Evolutionary conservation across 2,888 invertebrate species (phyloP).

Genomic region (Osmoderma eremita): DNA sequence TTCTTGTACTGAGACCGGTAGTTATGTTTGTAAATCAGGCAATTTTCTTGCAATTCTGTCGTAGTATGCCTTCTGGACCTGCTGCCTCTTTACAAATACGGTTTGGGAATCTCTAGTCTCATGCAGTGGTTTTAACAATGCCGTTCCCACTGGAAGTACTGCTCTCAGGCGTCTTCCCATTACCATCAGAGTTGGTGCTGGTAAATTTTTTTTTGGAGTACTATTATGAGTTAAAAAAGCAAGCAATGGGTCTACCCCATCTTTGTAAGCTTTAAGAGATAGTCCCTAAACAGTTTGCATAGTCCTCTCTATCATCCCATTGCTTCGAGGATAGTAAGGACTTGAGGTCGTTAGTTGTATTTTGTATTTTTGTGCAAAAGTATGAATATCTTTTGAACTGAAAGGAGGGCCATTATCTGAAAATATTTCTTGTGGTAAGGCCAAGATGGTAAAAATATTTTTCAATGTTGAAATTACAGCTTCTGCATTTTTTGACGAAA

Average conservation of each 20-base stretch:
- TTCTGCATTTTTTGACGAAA: slow-evolving; percentile 21
- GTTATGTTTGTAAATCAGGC: too few relatives aligned
- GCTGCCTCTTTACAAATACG: too few relatives aligned
- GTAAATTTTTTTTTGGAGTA: slow-evolving; percentile 49
- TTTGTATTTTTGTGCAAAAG: slow-evolving; percentile 45
- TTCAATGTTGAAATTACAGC: slow-evolving; percentile 26
- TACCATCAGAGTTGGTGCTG: slow-evolving; percentile 47
- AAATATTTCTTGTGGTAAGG: slow-evolving; percentile 34
- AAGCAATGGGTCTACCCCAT: slow-evolving; percentile 47
- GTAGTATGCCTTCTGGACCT: too few relatives aligned
- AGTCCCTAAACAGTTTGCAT: slow-evolving; percentile 49
- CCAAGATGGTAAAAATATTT: slow-evolving; percentile 26
- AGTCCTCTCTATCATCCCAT: slow-evolving; percentile 47
- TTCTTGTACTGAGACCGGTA: too few relatives aligned
- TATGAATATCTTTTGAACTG: slow-evolving; percentile 42
- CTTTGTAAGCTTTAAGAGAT: slow-evolving; percentile 44
- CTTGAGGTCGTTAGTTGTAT: slow-evolving; percentile 38
- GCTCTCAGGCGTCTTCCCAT: slow-evolving; percentile 50
- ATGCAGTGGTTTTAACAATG: too few relatives aligned
- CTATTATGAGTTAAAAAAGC: slow-evolving; percentile 46
- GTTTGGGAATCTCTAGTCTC: too few relatives aligned
- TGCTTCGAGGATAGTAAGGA: slow-evolving; percentile 46
- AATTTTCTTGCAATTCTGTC: too few relatives aligned
- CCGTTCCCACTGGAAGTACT: too few relatives aligned
- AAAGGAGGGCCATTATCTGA: slow-evolving; percentile 48